These are phyloP conservation scores for Notodonta dromedarius DNA, from an alignment of 2,888 invertebrate species.

Conservation along the genomic window DNA sequence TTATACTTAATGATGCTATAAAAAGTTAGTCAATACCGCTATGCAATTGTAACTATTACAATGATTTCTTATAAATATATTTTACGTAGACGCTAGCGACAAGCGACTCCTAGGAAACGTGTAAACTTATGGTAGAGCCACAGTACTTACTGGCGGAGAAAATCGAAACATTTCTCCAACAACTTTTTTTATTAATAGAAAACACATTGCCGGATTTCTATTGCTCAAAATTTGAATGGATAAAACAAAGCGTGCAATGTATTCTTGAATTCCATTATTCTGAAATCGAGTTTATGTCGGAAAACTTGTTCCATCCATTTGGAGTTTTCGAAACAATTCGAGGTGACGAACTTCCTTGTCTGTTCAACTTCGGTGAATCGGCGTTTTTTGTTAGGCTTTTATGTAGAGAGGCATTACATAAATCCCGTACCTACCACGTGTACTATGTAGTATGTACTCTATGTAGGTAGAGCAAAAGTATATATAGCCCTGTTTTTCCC, in stretches of 20 bases:
- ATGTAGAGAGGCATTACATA: neutral
- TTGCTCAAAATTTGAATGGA: neutral
- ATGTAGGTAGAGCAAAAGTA: too few species aligned
- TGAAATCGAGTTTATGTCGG: slow-evolving; percentile 4
- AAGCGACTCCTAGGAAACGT: too few species aligned
- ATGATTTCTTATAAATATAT: too few species aligned
- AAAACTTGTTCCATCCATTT: slow-evolving; percentile 19
- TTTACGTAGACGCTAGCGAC: too few species aligned
- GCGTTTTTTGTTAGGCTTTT: slow-evolving; percentile 16
- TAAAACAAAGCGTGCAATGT: slow-evolving; percentile 6
- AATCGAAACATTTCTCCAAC: neutral
- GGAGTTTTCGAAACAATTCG: slow-evolving; percentile 44
- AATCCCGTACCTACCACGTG: too few species aligned
- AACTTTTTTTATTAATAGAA: neutral
- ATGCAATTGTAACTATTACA: too few species aligned
- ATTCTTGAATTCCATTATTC: slow-evolving; percentile 6
- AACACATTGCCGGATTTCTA: neutral
- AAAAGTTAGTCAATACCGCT: too few species aligned
- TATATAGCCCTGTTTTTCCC: too few species aligned
- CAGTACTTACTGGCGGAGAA: neutral
- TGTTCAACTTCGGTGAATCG: slow-evolving; percentile 42
- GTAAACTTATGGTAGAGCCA: too few species aligned
- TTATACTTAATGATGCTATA: too few species aligned
- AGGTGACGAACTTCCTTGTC: slow-evolving; percentile 50
- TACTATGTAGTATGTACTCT: too few species aligned